These are phyloP conservation scores for Oxyscelio sp. DNA, from an alignment of 2,888 invertebrate species.

Conservation along the genomic window DNA sequence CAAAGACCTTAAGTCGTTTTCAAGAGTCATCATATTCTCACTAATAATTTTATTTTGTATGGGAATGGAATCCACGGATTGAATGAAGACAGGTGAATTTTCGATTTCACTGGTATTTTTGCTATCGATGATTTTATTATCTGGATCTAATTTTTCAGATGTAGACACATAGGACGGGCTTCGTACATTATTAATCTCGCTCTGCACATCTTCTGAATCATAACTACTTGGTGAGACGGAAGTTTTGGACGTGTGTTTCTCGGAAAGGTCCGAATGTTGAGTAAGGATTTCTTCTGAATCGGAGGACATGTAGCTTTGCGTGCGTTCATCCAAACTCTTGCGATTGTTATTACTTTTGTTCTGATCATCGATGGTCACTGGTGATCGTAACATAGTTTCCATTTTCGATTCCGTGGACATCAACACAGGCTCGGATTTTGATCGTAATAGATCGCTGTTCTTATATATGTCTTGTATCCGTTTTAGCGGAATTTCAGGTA, in stretches of 20 bases:
- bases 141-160: constrained; percentile 16
- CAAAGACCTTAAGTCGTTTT: constrained; percentile 85
- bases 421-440: constrained; percentile 86
- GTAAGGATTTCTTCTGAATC: constrained; percentile 73
- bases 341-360: constrained; percentile 41
- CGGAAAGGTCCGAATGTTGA: constrained; percentile 64
- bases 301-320: constrained; percentile 61
- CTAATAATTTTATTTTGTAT: constrained; percentile 85
- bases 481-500: constrained; percentile 87
- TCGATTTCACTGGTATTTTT: background rate
- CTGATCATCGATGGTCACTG: constrained; percentile 32
- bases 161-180: background rate
- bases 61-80: constrained; percentile 82
- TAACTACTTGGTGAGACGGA: constrained; percentile 73
- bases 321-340: constrained; percentile 55
- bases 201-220: constrained; percentile 77
- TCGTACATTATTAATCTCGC: constrained; percentile 69
- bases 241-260: constrained; percentile 62
- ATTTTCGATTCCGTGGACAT: constrained; percentile 69
- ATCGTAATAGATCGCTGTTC: constrained; percentile 84
- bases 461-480: constrained; percentile 86
- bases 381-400: constrained; percentile 24
- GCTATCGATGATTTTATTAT: background rate
- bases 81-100: constrained; percentile 74
- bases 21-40: constrained; percentile 85